Evolutionary conservation across 2,113 vertebrate species (phyloP), one percentile per base, ranked within the genome.

Genomic region (Prinia subflava): DNA sequence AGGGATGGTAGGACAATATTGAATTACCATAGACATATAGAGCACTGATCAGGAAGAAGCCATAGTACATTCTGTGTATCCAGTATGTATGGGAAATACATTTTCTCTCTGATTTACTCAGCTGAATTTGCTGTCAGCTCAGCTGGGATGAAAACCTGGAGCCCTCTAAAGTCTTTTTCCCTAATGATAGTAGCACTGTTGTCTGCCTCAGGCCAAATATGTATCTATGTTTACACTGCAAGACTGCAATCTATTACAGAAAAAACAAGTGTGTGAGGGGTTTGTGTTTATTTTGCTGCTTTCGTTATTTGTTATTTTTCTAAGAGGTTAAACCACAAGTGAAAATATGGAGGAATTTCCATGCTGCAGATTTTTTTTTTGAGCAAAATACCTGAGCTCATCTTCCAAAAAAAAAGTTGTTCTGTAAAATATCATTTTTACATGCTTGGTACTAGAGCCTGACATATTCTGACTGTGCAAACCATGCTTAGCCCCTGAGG

Each of bases 221-320:
- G 75, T 69, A 49, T 67, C 42, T 57, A 2, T 33, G 22, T 57
- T 91, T 70, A 62, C 53, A 53, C 8, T 49, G 18, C 7, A 71
- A 52, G 6, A 15, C 6, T 56, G 3, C 8, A 86, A 28, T 11
- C 19, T n/a, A 62, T 65, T 90, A 37, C 7, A 80, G 87, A 50
- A 83, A 59, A 16, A 47, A 46, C 17, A 89, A 33, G 15, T 3
- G 11, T 16, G 8, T 28, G 19, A 2, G 5, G 0, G 2, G 2
- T 1, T 2, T 9, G 10, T 37, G 3, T 27, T 47, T 27, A 2
- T 62, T 74, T 33, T n/a, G 4, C 24, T 52, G 9, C 5, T 30
- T 23, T 22, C 25, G 7, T 24, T 50, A 20, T 22, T 63, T 20
- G 9, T 52, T 13, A 0, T 56, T 33, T 57, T 57, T 42, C 57